Evolutionary conservation across 1,140 invertebrate genomes (phyloP).

Genomic region (Aleiodes sp.): DNA sequence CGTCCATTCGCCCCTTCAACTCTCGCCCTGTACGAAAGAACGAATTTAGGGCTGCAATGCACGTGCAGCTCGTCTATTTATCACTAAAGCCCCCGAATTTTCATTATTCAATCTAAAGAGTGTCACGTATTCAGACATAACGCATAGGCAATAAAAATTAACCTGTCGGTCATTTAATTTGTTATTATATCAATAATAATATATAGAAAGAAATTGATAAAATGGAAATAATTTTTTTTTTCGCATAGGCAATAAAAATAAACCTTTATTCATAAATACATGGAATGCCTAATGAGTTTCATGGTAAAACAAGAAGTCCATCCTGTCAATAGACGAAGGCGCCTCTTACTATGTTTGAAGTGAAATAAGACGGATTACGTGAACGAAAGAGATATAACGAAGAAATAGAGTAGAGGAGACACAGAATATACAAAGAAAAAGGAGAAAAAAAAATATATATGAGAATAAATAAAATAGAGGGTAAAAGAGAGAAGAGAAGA

Average conservation of each 20-base stretch:
- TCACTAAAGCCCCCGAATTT: neutral
- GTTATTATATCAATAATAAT: too few relatives aligned
- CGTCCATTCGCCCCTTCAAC: neutral
- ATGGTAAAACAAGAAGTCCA: neutral
- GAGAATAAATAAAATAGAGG: slow-evolving; percentile 9
- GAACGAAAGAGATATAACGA: too few relatives aligned
- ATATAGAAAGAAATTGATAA: too few relatives aligned
- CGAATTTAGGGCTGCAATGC: slow-evolving; percentile 23
- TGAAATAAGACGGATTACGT: slow-evolving; percentile 13
- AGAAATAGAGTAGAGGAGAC: neutral
- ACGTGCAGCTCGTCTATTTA: slow-evolving; percentile 25
- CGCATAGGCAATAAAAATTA: too few relatives aligned
- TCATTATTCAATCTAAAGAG: neutral
- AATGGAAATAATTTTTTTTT: too few relatives aligned
- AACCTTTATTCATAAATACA: too few relatives aligned
- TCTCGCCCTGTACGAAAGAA: neutral
- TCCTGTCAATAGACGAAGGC: neutral
- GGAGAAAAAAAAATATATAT: neutral
- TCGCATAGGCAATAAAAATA: too few relatives aligned
- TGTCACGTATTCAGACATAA: neutral
- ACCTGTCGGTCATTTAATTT: too few relatives aligned
- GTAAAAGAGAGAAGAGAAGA: neutral
- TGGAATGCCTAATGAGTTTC: neutral
- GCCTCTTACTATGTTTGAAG: neutral
- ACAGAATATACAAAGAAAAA: slow-evolving; percentile 1